Conservation (phyloP, 2,888 invertebrate genomes). For the Tetragnatha montana region DNA sequence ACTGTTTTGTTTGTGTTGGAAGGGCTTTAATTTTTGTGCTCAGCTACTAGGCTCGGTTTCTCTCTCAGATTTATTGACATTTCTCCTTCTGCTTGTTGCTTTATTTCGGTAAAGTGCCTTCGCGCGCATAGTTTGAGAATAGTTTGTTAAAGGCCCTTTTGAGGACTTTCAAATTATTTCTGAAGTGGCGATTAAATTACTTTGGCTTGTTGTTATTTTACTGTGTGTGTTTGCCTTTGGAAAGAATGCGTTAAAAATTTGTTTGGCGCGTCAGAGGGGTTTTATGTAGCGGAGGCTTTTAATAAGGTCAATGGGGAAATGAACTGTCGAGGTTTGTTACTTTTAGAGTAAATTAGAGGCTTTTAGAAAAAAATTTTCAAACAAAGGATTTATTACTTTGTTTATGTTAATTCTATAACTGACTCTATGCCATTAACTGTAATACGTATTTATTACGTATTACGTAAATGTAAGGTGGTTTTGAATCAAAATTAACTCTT, state of each 20-base stretch:
- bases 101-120: neutral
- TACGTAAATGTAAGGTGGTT: no score
- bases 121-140: slow-evolving; percentile 23
- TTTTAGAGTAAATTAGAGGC: neutral
- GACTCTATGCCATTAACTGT: no score
- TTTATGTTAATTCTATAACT: no score
- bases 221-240: neutral
- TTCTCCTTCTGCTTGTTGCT: slow-evolving; percentile 2
- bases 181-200: slow-evolving; percentile 18
- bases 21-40: neutral
- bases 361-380: no score
- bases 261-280: neutral
- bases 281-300: neutral
- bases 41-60: neutral
- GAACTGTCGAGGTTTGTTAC: neutral
- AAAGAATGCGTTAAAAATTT: neutral
- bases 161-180: slow-evolving; percentile 9
- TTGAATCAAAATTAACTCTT: no score
- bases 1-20: neutral
- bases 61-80: slow-evolving; percentile 38
- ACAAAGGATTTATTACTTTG: no score
- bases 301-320: neutral
- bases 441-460: no score
- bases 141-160: slow-evolving; percentile 10
- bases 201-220: neutral